Base-by-base conservation (phyloP, 2,888 invertebrate species). In the Nomada ferruginata region DNA sequence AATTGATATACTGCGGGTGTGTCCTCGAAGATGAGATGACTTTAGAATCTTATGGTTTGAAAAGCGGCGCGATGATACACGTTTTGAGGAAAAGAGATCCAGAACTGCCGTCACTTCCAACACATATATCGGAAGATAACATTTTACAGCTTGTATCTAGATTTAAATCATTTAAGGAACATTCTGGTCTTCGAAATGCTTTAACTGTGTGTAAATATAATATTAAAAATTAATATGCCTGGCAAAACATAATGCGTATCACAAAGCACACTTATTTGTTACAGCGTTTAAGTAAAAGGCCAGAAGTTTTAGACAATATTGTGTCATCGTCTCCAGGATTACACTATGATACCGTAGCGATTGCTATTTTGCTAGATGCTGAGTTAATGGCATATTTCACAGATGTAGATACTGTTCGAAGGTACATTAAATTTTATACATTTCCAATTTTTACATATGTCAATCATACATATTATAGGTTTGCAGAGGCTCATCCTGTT, bases 301-400 rank as follows among this genome's bases (percentile, higher is more conserved):
- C 94, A 36, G 95, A 95, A 75, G 94, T 94, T 15, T 91, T 97
- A 90, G 95, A 96, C 79, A 97, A 96, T 92, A 96, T 97, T 18
- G 95, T 97, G 68, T 95, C 96, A 60, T 95, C 96, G 42, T 96
- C 96, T 0, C 97, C 97, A 10, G 96, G 96, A 0, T 94, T 97
- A 15, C 95, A 94, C 1, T 95, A 96, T 52, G 97, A 97, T 92
- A 96, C 96, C 55, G 95, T 96, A 18, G 96, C 97, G 0, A 94
- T 97, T 47, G 96, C 97, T 0, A 96, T 97, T 86, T 94, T 97
- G 18, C 96, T 96, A 91, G 97, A 97, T 92, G 96, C 96, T 23
- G 96, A 97, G 89, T 93, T 97, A n/a, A 94, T 97, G 85, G 95
- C 96, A 0, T 96, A 97, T 18, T 94, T 97, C 76, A 95, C 96